Percentiles rank a stretch among this genome's conserved stretches.
phyloP scores from a whole-genome alignment of 2,888 invertebrate genomes.

The Melieria omissa region DNA sequence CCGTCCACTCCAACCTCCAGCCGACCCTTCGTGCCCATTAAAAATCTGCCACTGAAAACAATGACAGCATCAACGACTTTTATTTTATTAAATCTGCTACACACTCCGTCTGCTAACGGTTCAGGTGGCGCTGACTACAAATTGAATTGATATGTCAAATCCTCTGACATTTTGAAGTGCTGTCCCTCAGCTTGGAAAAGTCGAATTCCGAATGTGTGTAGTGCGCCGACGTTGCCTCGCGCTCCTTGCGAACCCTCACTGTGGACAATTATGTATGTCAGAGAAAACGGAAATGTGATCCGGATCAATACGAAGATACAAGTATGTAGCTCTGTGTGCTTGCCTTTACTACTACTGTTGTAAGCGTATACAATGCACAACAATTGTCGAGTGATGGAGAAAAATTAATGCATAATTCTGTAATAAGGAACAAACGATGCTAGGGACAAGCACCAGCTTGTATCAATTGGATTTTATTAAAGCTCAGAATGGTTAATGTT shows the following conservation, averaged over 20 bases:
- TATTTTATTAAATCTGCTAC: background rate
- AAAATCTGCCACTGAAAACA: slow-evolving; percentile 28
- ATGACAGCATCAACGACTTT: background rate
- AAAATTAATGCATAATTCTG: too few species aligned
- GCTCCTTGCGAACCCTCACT: background rate
- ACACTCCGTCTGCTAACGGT: slow-evolving; percentile 8
- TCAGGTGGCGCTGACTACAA: slow-evolving; percentile 37
- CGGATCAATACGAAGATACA: background rate
- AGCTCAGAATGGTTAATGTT: too few species aligned
- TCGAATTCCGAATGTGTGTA: background rate
- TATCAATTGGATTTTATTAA: too few species aligned
- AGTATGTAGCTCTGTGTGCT: background rate
- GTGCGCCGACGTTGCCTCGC: background rate
- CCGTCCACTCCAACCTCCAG: background rate
- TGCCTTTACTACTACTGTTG: background rate
- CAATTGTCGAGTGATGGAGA: too few species aligned
- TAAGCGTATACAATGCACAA: background rate
- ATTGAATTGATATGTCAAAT: slow-evolving; percentile 36
- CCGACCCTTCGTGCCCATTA: slow-evolving; percentile 2
- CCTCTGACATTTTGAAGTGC: slow-evolving; percentile 40
- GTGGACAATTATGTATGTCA: background rate
- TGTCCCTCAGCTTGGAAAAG: background rate
- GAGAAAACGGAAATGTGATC: background rate
- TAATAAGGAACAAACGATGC: too few species aligned
- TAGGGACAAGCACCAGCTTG: too few species aligned